Conservation (phyloP, 2,797 vertebrate species). For the Chlorospingus semifuscus region DNA sequence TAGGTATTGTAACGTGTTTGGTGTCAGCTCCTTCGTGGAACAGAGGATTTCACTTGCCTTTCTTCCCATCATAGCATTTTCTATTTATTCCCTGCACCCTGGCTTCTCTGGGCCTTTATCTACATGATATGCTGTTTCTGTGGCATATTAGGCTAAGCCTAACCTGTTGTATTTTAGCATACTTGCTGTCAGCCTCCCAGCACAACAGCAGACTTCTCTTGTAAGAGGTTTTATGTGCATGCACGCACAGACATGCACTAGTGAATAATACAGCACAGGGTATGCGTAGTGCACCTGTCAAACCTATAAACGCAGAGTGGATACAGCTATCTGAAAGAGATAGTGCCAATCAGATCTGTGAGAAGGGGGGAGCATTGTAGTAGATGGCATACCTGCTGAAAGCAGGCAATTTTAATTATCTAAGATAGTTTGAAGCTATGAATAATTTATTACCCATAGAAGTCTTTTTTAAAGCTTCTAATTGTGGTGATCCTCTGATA, state of each 20-base stretch:
- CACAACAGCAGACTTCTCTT: background rate
- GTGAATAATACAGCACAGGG: background rate
- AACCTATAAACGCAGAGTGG: slow-evolving; percentile 34
- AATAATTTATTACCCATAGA: slow-evolving; percentile 74
- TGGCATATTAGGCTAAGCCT: background rate
- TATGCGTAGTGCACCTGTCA: background rate
- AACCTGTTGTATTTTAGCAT: background rate
- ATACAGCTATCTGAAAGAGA: slow-evolving; percentile 58
- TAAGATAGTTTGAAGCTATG: slow-evolving; percentile 69
- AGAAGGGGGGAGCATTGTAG: slow-evolving; percentile 31
- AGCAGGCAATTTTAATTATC: slow-evolving; percentile 79
- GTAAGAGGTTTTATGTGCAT: background rate
- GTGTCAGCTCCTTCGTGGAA: background rate
- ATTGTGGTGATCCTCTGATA: slow-evolving; percentile 61
- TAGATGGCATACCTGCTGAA: slow-evolving; percentile 73
- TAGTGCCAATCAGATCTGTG: slow-evolving; percentile 60
- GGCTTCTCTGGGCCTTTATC: background rate
- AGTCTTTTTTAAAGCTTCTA: slow-evolving; percentile 33
- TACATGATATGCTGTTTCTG: background rate
- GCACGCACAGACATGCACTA: background rate
- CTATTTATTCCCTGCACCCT: background rate
- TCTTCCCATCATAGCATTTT: background rate
- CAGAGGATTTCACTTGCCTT: background rate
- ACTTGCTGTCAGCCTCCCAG: background rate
- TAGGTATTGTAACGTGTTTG: background rate